phyloP scores from a whole-genome alignment of 35 echinoderm and acorn worm genomes.

The Apostichopus parvimensis region DNA sequence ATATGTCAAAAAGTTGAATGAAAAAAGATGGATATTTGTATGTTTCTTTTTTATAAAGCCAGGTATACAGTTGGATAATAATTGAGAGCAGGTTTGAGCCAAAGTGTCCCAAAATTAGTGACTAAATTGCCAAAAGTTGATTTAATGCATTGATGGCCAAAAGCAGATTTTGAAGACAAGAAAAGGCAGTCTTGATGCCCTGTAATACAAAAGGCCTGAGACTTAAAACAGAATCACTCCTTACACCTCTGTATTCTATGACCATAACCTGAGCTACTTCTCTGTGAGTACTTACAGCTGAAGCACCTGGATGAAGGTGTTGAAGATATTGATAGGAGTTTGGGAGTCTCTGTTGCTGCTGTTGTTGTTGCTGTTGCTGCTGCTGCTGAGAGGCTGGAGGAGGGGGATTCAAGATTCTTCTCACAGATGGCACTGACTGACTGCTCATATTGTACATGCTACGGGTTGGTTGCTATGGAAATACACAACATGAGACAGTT shows the following conservation, averaged over 20 bases:
- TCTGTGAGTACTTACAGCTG: constrained; percentile 14
- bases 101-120: neutral
- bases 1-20: neutral
- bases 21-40: neutral
- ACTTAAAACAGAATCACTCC: no score
- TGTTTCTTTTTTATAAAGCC: neutral
- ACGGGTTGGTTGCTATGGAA: constrained; percentile 48
- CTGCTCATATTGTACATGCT: constrained; percentile 53
- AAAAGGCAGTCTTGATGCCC: neutral
- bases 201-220: no score
- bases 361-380: constrained; percentile 36
- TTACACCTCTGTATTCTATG: no score
- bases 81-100: neutral
- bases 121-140: neutral
- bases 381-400: constrained; percentile 4
- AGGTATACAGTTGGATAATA: neutral
- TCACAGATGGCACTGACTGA: constrained; percentile 40
- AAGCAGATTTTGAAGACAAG: neutral
- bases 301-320: constrained; percentile 28
- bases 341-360: constrained; percentile 37
- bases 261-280: no score
- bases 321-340: constrained; percentile 43
- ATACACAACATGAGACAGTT: neutral
- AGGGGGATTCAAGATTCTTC: constrained; percentile 46
- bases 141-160: neutral